Percentiles rank a stretch among this genome's conserved stretches.
Conservation (phyloP, 2,888 invertebrate genomes). For the Nephrotoma appendiculata region DNA sequence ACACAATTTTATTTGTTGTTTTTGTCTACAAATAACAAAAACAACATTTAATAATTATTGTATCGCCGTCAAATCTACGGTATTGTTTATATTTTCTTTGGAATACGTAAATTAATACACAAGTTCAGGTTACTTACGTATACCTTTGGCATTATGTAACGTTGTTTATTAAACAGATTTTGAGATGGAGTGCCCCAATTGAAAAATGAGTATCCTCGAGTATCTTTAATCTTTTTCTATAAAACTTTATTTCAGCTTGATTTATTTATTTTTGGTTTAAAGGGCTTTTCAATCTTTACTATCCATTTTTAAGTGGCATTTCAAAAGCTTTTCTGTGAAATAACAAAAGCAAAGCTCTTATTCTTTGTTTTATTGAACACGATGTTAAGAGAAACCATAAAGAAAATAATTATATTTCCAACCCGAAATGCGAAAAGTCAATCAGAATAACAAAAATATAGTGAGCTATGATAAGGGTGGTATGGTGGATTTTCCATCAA, state of each 20-base stretch:
- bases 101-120: background rate
- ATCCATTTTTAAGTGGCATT: background rate
- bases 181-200: background rate
- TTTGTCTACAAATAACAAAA: background rate
- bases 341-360: background rate
- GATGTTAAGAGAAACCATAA: background rate
- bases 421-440: background rate
- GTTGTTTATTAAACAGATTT: background rate
- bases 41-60: background rate
- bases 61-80: background rate
- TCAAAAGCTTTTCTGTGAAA: background rate
- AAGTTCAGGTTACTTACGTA: background rate
- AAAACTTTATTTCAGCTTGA: background rate
- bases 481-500: background rate
- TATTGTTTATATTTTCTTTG: background rate
- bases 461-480: background rate
- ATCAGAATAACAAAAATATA: background rate
- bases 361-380: background rate
- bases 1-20: background rate
- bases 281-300: background rate
- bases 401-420: background rate
- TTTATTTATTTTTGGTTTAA: background rate
- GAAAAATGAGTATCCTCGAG: background rate
- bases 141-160: background rate
- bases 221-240: background rate